Base-by-base conservation (phyloP, 2,797 vertebrate species). In the Bucorvus abyssinicus region DNA sequence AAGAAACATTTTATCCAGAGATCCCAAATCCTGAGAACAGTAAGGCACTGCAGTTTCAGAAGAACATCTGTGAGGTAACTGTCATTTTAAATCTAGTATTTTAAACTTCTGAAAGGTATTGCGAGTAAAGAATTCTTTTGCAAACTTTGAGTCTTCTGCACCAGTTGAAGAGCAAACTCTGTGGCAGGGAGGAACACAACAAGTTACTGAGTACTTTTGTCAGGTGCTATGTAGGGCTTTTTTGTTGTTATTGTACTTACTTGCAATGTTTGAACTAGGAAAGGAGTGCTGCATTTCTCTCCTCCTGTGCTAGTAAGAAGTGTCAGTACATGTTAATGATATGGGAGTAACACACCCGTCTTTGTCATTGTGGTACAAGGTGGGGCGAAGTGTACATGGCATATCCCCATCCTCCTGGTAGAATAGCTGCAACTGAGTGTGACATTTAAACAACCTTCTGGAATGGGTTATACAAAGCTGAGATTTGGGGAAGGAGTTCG, bases 1-100 rank as follows among this genome's bases (percentile, higher is more conserved):
- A 99, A 97, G 98, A 98, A 94, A 99, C 99, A 0, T 99, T 99
- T 97, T 99, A 99, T 89, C 99, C 99, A 55, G 99, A 99, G 95
- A 99, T 99, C 96, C 99, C 99, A 1, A 99, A 99, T 97, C 99
- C 99, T 74, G 99, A 99, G 96, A 98, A 98, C 81, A 98, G 98
- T 86, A 98, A 98, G 94, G 98, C 98, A 1, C 77, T 98, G 61
- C 98, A 98, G 67, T 98, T 98, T 94, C 97, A 98, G 65, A 98
- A 98, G 95, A 98, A 96, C 73, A 93, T 97, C 91, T 97, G 96
- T 65, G 98, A 98, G 98, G 98, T 98, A 98, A 98, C 24, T 3
- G 12, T 88, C 4, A 53, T 68, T 94, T 90, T 56, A 74, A 77
- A 77, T 70, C 9, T 69, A 26, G 34, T 71, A 32, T 80, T 89